phyloP scores from a whole-genome alignment of 2,113 vertebrate genomes.

The Thryonomys swinderianus region DNA sequence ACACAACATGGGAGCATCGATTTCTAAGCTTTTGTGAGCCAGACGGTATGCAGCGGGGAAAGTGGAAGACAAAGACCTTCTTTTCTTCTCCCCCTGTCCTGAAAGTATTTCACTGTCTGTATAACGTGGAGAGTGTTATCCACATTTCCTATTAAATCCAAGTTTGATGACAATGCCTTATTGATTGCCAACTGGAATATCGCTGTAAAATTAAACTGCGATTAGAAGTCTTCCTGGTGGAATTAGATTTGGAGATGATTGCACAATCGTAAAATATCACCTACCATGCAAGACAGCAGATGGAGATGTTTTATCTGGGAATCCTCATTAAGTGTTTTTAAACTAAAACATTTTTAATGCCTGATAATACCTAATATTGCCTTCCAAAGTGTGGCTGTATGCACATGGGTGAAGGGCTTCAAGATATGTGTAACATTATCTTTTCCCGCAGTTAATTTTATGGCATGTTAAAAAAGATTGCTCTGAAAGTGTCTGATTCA shows the following conservation, averaged over 20 bases:
- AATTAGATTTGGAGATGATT: conserved; percentile 83
- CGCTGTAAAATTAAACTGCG: conserved; percentile 84
- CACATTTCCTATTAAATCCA: conserved; percentile 80
- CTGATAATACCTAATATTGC: conserved; percentile 63
- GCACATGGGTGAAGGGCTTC: background rate
- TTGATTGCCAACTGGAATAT: conserved; percentile 83
- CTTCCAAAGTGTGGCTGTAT: conserved; percentile 53
- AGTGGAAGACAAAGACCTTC: conserved; percentile 52
- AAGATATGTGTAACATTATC: conserved; percentile 71
- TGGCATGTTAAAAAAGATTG: conserved; percentile 51
- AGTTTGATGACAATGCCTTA: conserved; percentile 84
- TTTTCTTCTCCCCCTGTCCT: conserved; percentile 44
- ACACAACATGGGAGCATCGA: conserved; percentile 80
- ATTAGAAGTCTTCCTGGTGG: conserved; percentile 83
- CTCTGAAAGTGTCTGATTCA: conserved; percentile 49
- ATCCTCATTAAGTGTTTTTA: conserved; percentile 76
- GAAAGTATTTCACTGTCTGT: conserved; percentile 61
- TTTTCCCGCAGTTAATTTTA: conserved; percentile 67
- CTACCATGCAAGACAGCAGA: conserved; percentile 77
- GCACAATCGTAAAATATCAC: conserved; percentile 81
- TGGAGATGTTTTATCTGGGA: conserved; percentile 81
- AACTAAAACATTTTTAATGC: conserved; percentile 80
- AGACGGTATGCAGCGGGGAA: conserved; percentile 10
- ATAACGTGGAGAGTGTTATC: conserved; percentile 78
- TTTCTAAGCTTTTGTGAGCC: conserved; percentile 79